Percentiles rank a stretch among this genome's conserved stretches.
These are phyloP conservation scores for Philhelius pedissequus DNA, from an alignment of 2,888 invertebrate species.

Conservation along the genomic window DNA sequence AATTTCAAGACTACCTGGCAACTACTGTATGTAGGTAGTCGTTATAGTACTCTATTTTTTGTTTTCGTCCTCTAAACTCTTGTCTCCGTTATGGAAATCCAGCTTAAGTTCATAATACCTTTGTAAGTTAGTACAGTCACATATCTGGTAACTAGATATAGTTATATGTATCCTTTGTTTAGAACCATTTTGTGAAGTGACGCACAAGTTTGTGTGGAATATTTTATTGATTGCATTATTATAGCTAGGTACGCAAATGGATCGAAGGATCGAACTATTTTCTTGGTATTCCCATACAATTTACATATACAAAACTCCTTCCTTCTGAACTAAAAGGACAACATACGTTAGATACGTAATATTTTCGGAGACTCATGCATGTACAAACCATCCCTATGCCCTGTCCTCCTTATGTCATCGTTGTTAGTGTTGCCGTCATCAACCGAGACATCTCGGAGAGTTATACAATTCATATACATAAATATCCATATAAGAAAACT, in stretches of 20 bases:
- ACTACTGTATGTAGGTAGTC: no score
- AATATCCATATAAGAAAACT: neutral
- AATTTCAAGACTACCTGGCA: no score
- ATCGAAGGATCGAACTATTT: constrained; percentile 4
- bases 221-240: constrained; percentile 52
- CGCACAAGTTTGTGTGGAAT: constrained; percentile 26
- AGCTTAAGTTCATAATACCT: no score
- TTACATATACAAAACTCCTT: neutral
- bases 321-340: neutral
- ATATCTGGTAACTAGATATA: no score
- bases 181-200: neutral
- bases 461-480: no score
- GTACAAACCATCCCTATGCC: neutral
- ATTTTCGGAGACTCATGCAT: constrained; percentile 21
- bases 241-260: constrained; percentile 34
- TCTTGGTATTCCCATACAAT: neutral
- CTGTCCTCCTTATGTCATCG: neutral
- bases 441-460: neutral
- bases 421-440: neutral
- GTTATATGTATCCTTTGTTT: no score
- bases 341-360: neutral
- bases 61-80: no score
- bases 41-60: no score
- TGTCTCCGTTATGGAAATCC: no score
- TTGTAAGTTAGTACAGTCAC: no score